These are phyloP conservation scores for Sebastes schlegelii DNA, from an alignment of 2,113 vertebrate genomes.

Conservation along the genomic window DNA sequence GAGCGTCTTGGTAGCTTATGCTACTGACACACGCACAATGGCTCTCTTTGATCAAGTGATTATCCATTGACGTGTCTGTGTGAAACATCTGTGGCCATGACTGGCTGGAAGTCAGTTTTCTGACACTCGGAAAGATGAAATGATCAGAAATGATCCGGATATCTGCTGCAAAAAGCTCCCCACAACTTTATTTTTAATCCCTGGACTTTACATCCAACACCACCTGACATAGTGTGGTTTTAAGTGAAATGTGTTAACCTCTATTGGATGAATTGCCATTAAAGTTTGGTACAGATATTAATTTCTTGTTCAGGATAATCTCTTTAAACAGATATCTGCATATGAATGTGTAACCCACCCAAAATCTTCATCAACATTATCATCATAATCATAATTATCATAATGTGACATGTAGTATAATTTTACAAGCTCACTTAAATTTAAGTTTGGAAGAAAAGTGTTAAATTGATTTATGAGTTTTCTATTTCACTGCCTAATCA, in stretches of 20 bases:
- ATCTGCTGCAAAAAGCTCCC: constrained; percentile 35
- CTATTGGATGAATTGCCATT: constrained; percentile 9
- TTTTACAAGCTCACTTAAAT: too few relatives aligned
- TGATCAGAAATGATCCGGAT: constrained; percentile 43
- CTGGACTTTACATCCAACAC: not conserved
- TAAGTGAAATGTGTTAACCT: constrained; percentile 5
- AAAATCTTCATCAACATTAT: too few relatives aligned
- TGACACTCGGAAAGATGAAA: constrained; percentile 14
- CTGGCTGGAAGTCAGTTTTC: constrained; percentile 48
- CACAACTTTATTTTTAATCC: constrained; percentile 41
- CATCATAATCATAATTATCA: too few relatives aligned
- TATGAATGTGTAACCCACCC: not conserved
- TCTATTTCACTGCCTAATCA: too few relatives aligned
- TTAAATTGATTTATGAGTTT: too few relatives aligned
- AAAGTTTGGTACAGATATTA: not conserved
- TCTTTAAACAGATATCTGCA: not conserved
- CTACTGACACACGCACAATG: constrained; percentile 15
- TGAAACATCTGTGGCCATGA: constrained; percentile 8
- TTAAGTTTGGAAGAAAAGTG: too few relatives aligned
- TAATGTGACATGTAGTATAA: too few relatives aligned
- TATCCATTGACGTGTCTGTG: constrained; percentile 18
- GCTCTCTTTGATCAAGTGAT: constrained; percentile 38
- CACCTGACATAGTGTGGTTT: constrained; percentile 12
- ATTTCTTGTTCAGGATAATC: not conserved
- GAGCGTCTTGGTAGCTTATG: constrained; percentile 1